Evolutionary conservation across 53 echinoderm and acorn worm genomes (phyloP).

Genomic region (Mesocentrotus franciscanus): DNA sequence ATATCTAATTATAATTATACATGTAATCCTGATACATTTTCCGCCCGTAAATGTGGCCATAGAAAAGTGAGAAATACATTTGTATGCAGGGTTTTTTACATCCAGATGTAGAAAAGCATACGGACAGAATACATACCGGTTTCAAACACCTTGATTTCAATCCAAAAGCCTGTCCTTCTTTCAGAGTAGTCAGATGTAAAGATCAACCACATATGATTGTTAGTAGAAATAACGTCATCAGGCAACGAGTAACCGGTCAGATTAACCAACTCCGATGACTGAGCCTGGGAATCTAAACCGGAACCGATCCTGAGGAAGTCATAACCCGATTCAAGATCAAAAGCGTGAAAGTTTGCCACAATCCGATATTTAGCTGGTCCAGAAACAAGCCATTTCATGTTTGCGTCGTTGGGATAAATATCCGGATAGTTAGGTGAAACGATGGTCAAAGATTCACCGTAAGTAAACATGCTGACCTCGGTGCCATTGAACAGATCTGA

Average conservation of each 20-base stretch:
- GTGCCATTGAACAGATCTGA: neutral
- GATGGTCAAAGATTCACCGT: neutral
- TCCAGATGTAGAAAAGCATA: neutral
- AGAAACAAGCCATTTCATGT: neutral
- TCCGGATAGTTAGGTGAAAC: neutral
- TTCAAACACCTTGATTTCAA: no score
- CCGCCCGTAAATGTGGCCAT: neutral
- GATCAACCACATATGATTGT: no score
- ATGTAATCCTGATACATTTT: no score
- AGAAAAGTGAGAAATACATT: neutral
- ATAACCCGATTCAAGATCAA: neutral
- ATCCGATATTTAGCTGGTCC: neutral
- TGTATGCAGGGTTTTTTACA: neutral
- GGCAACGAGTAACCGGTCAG: no score
- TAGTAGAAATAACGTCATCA: no score
- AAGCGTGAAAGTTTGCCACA: neutral
- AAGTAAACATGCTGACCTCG: neutral
- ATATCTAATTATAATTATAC: no score
- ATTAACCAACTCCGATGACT: no score
- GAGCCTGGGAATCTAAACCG: slow-evolving; percentile 20
- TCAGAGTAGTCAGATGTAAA: no score
- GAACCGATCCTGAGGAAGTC: slow-evolving; percentile 61
- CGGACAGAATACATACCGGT: no score
- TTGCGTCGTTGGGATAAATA: neutral
- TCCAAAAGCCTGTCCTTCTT: no score